Percentiles rank a stretch among this genome's conserved stretches.
These are phyloP conservation scores for Thunnus thynnus DNA, from an alignment of 2,113 vertebrate species.

Conservation along the genomic window DNA sequence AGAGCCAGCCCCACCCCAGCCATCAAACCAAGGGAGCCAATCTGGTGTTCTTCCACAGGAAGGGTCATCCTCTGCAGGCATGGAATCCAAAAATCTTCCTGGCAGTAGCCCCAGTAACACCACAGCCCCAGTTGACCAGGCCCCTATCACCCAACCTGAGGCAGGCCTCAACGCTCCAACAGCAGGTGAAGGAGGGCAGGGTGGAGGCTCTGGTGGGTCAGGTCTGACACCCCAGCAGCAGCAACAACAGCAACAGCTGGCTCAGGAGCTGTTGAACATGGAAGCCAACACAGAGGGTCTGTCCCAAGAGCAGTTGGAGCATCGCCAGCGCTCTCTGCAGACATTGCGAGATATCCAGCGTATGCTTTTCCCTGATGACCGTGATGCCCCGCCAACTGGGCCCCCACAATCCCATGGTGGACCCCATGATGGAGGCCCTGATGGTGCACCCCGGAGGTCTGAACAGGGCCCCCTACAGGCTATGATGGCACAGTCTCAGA, in stretches of 20 bases:
- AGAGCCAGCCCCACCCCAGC: conserved; percentile 85
- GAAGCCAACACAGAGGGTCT: conserved; percentile 97
- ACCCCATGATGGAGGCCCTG: conserved; percentile 85
- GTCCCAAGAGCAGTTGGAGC: conserved; percentile 98
- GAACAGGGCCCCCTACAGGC: conserved; percentile 96
- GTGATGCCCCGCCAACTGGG: conserved; percentile 85
- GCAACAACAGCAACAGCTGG: conserved; percentile 88
- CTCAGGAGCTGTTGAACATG: conserved; percentile 91
- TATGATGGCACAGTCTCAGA: conserved; percentile 98
- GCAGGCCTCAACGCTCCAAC: conserved; percentile 84
- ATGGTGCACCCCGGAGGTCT: conserved; percentile 86
- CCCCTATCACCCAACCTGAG: conserved; percentile 88
- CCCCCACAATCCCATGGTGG: conserved; percentile 84
- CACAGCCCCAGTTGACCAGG: conserved; percentile 87
- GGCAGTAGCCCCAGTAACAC: conserved; percentile 89
- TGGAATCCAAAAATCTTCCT: conserved; percentile 91
- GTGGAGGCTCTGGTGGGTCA: conserved; percentile 63
- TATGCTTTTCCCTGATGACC: conserved; percentile 98
- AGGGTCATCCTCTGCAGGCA: conserved; percentile 85
- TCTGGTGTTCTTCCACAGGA: conserved; percentile 88
- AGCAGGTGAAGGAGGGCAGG: conserved; percentile 72
- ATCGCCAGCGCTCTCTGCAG: conserved; percentile 96
- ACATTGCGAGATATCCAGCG: conserved; percentile 97
- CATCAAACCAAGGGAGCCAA: conserved; percentile 80
- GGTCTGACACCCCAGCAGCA: conserved; percentile 86